A percentile compares a stretch with the other conserved stretches of the same genome.
Evolutionary conservation across 2,888 invertebrate species (phyloP).

Genomic region (Sclerodermus sp.): DNA sequence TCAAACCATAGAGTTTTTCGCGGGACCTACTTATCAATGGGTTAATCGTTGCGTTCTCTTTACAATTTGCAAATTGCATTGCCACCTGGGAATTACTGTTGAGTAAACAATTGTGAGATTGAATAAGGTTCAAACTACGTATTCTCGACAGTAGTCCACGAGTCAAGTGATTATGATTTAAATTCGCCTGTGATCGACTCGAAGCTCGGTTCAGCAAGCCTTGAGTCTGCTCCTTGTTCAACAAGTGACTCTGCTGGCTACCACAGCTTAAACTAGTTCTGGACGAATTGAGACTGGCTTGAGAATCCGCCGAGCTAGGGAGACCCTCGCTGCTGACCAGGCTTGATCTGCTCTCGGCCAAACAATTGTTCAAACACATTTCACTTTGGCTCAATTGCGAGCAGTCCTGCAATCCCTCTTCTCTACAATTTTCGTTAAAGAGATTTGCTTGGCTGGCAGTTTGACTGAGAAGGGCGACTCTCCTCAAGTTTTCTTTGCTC

Average conservation of each 20-base stretch:
- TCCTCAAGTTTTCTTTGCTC: slow-evolving; percentile 49
- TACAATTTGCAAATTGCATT: slow-evolving; percentile 2
- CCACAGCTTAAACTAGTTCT: slow-evolving; percentile 44
- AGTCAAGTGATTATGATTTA: slow-evolving; percentile 45
- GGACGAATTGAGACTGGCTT: slow-evolving; percentile 47
- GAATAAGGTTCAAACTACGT: slow-evolving; percentile 50
- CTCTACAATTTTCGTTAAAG: slow-evolving; percentile 23
- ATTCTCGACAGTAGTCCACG: slow-evolving; percentile 49
- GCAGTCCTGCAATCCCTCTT: slow-evolving; percentile 36
- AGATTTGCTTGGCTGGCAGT: slow-evolving; percentile 38
- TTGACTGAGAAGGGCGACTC: slow-evolving; percentile 52
- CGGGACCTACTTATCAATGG: slow-evolving; percentile 54
- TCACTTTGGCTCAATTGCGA: slow-evolving; percentile 59
- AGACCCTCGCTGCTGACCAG: slow-evolving; percentile 46
- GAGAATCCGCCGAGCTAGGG: slow-evolving; percentile 48
- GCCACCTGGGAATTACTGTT: slow-evolving; percentile 26
- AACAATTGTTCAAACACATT: slow-evolving; percentile 53
- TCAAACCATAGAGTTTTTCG: slow-evolving; percentile 59
- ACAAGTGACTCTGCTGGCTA: slow-evolving; percentile 48
- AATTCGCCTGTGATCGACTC: slow-evolving; percentile 48
- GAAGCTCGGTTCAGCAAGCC: slow-evolving; percentile 50
- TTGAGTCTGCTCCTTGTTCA: slow-evolving; percentile 55
- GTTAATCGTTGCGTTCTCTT: slow-evolving; percentile 34
- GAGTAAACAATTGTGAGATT: slow-evolving; percentile 53
- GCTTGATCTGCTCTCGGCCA: slow-evolving; percentile 43